Conservation (phyloP, 2,888 invertebrate genomes). For the Mayetiola destructor region DNA sequence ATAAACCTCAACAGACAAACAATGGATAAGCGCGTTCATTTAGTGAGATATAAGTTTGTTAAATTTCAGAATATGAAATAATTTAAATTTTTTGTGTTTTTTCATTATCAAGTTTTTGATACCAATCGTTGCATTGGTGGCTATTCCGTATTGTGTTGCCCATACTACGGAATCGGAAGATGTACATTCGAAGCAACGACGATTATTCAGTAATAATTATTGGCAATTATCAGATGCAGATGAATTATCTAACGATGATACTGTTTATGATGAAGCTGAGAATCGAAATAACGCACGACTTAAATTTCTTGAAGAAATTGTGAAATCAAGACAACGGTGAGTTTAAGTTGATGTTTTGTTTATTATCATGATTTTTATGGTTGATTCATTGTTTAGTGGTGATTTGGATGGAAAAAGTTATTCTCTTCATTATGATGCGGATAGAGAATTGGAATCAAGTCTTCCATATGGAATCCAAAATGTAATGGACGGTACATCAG, state of each 20-base stretch:
- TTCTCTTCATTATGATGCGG: slow-evolving; percentile 16
- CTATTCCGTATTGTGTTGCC: too few relatives aligned
- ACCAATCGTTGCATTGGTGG: not conserved
- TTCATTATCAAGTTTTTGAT: not conserved
- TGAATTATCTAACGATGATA: not conserved
- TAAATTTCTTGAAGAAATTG: not conserved
- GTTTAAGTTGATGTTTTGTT: not conserved
- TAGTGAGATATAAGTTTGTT: too few relatives aligned
- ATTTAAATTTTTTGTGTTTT: not conserved
- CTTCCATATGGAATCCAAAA: slow-evolving; percentile 19
- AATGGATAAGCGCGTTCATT: too few relatives aligned
- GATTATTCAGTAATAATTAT: slow-evolving; percentile 3
- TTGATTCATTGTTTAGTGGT: too few relatives aligned
- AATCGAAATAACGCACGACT: not conserved
- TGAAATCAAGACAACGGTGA: not conserved
- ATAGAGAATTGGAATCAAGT: slow-evolving; percentile 16
- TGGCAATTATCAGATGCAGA: not conserved
- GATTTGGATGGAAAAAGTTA: too few relatives aligned
- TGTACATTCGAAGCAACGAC: not conserved
- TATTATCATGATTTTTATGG: too few relatives aligned
- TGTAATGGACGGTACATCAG: slow-evolving; percentile 16
- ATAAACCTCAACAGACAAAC: too few relatives aligned
- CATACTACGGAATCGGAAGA: not conserved
- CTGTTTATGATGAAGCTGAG: not conserved
- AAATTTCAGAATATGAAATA: not conserved